Conservation (phyloP, 2,113 vertebrate genomes). For the Heterochromis multidens region DNA sequence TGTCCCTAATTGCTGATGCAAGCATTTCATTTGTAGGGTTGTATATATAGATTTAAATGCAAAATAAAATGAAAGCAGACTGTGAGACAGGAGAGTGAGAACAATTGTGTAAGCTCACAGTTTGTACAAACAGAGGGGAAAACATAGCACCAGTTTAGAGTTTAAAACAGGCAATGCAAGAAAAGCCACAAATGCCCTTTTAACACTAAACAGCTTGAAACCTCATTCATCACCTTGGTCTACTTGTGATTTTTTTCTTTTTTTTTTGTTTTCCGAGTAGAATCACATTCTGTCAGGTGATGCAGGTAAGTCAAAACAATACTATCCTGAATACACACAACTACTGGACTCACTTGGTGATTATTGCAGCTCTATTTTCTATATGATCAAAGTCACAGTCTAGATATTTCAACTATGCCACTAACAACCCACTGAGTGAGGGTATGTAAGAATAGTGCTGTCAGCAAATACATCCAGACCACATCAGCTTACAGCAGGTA, state of each 20-base stretch:
- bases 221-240: constrained; percentile 27
- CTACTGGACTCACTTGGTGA: constrained; percentile 65
- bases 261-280: not conserved
- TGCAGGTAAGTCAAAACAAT: constrained; percentile 30
- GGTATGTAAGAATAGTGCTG: constrained; percentile 24
- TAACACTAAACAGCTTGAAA: constrained; percentile 36
- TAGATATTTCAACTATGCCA: constrained; percentile 62
- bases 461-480: constrained; percentile 14
- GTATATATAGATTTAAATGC: not conserved
- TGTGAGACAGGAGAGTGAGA: not conserved
- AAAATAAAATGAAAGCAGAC: not conserved
- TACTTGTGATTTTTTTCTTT: not conserved
- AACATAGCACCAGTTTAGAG: constrained; percentile 73
- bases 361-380: constrained; percentile 73
- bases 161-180: constrained; percentile 30
- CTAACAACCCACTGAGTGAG: constrained; percentile 38
- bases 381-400: constrained; percentile 55
- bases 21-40: not conserved
- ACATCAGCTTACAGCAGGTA: constrained; percentile 34
- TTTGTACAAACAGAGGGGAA: constrained; percentile 51
- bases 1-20: not conserved
- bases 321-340: constrained; percentile 61
- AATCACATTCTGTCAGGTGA: constrained; percentile 37
- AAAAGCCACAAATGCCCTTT: constrained; percentile 19
- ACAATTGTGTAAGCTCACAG: constrained; percentile 39